Evolutionary conservation across 1,140 invertebrate species (phyloP), one percentile per base, ranked within the genome.

Genomic region (Ceratina japonica): DNA sequence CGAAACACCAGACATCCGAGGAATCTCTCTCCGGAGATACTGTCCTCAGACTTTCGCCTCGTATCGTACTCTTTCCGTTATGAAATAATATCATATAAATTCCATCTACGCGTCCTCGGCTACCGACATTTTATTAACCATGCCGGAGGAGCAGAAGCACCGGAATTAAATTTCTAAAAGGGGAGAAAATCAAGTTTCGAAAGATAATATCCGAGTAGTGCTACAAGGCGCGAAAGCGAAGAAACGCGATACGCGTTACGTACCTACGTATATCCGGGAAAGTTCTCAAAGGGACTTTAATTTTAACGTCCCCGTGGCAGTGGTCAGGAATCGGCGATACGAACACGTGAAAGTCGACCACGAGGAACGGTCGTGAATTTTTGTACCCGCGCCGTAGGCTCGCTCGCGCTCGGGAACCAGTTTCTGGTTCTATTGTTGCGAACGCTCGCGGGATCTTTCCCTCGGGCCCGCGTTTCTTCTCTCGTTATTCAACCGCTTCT

Each of bases 401-500:
- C 27, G 27, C 27, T 31, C 27, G 27, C 1, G 27, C 37, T 24
- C 37, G 37, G 64, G 71, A 84, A 84, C 82, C 80, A 83, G 82
- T 84, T 84, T 75, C 81, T 71, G 70, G 24, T 69, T 70, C 82
- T 80, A 84, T 84, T 84, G 82, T 84, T 83, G 69, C 63, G 44
- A 73, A 22, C 20, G 59, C 65, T 18, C 24, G 65, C 54, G 66
- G 66, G 61, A 70, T 76, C 44, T 49, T 62, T 73, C 51, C 69
- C 75, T 64, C 24, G 49, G 31, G 31, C 37, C 3, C 27, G 24
- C 12, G 20, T 63, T 31, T 31, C 27, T 31, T 31, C 27, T 31
- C 27, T 62, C 49, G 44, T 37, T 27, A 49, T 64, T 51, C 37
- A 27, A 72, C 58, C 44, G 56, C 56, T 69, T 44, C 51, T 37